Base-by-base conservation (phyloP, 2,888 invertebrate species). In the Thymelicus acteon region DNA sequence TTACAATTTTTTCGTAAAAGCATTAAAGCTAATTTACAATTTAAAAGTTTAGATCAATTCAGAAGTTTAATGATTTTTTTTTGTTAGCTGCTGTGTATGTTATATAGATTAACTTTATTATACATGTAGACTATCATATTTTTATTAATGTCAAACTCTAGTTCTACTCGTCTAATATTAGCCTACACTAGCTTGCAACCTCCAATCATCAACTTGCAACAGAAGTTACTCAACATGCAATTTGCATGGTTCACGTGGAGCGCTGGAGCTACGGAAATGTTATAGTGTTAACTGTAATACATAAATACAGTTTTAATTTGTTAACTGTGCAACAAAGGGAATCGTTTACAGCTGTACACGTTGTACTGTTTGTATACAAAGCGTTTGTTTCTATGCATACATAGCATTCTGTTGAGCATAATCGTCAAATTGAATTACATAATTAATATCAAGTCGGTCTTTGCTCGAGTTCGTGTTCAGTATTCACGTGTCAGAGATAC, bases 241-340 rank as follows among this genome's bases (percentile, higher is more conserved):
- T 60, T 65, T 67, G 47, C 49, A 67, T 67, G 60, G 52, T 39
- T 82, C 80, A 79, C 81, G 75, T 77, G 57, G 48, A 60, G 47
- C 72, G 81, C 75, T 77, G 57, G 48, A 60, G 47, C 72, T 64
- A 58, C 49, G 54, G 58, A 60, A 71, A 63, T 67, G 37, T 44
- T 54, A 57, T 54, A 54, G 24, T 24, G 54, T 65, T 54, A 40
- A 65, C 54, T 44, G 54, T 15, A 49, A 49, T n/a, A n/a, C n/a
- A n/a, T 15, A 37, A 63, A n/a, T 40, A 19, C 48, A 24, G 19
- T 48, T 62, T 60, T 40, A 60, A 15, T 60, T 61, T 52, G 49
- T 62, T 62, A 62, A 31, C 7, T n/a, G 31, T n/a, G 31, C 24
- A 31, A 48, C 31, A 24, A 37, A 61, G 15, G 2, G 6, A 52